Evolutionary conservation across 1,140 invertebrate genomes (phyloP).

Genomic region (Archivesica marissinica): DNA sequence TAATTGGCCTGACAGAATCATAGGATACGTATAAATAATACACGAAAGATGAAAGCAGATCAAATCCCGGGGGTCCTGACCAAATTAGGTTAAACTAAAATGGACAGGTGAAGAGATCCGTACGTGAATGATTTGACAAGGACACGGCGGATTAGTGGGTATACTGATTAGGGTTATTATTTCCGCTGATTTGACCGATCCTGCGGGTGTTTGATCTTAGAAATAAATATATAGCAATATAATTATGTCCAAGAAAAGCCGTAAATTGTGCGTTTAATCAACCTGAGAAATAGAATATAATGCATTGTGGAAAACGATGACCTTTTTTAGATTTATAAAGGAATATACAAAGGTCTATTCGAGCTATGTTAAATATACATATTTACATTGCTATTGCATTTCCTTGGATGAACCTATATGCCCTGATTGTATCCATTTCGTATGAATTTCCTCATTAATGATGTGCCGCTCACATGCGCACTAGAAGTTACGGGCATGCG

Average conservation of each 20-base stretch:
- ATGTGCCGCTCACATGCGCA: too few species aligned
- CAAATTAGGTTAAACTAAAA: conserved; percentile 40
- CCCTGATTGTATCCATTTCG: too few species aligned
- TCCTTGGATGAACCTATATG: too few species aligned
- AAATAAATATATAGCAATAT: not conserved
- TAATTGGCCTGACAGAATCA: conserved; percentile 56
- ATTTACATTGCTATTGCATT: too few species aligned
- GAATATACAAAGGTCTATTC: too few species aligned
- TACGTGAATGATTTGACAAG: not conserved
- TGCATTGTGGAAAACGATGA: too few species aligned
- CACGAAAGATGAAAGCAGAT: conserved; percentile 51
- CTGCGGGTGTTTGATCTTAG: not conserved
- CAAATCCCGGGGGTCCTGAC: conserved; percentile 52
- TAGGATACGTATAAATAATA: conserved; percentile 42
- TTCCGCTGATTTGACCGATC: conserved; percentile 17
- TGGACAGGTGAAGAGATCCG: conserved; percentile 47
- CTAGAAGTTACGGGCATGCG: too few species aligned
- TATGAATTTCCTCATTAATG: too few species aligned
- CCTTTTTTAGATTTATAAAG: too few species aligned
- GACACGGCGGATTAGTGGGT: not conserved
- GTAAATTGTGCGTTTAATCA: not conserved
- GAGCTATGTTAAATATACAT: too few species aligned
- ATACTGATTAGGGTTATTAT: conserved; percentile 32
- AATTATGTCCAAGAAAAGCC: not conserved
- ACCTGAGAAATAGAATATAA: too few species aligned